These are phyloP conservation scores for Drosophila nigricruria DNA, from an alignment of 2,888 invertebrate genomes.

Conservation along the genomic window DNA sequence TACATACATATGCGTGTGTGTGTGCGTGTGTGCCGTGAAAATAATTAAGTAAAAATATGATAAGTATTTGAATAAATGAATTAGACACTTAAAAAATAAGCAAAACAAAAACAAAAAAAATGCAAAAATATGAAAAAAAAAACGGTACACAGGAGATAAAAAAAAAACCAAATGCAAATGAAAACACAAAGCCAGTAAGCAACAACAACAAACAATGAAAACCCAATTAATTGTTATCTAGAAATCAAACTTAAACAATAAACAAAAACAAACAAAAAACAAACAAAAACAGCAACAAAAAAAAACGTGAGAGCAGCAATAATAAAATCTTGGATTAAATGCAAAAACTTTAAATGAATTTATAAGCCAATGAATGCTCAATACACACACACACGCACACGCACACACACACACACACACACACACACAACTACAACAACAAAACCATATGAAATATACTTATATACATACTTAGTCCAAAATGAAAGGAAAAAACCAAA, in stretches of 20 bases:
- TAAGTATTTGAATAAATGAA: slow-evolving; percentile 50
- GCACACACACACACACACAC: neutral
- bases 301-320: slow-evolving; percentile 10
- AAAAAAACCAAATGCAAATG: slow-evolving; percentile 1
- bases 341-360: slow-evolving; percentile 44
- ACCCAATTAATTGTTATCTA: slow-evolving; percentile 43
- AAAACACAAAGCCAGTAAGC: slow-evolving; percentile 11
- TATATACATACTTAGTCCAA: slow-evolving; percentile 39
- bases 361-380: slow-evolving; percentile 46
- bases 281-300: slow-evolving; percentile 8
- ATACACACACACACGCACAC: neutral
- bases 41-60: slow-evolving; percentile 27
- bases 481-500: slow-evolving; percentile 6
- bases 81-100: slow-evolving; percentile 37
- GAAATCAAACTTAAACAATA: slow-evolving; percentile 38
- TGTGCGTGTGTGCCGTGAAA: slow-evolving; percentile 41
- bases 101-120: neutral
- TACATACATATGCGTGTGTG: slow-evolving; percentile 21
- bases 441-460: slow-evolving; percentile 33
- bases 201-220: neutral
- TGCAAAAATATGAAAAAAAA: neutral
- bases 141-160: slow-evolving; percentile 60
- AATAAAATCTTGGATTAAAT: slow-evolving; percentile 37
- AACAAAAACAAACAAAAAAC: slow-evolving; percentile 1
- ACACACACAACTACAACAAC: slow-evolving; percentile 9